Evolutionary conservation across 2,797 vertebrate genomes (phyloP), one percentile per base, ranked within the genome.

Genomic region (Mycteria americana): DNA sequence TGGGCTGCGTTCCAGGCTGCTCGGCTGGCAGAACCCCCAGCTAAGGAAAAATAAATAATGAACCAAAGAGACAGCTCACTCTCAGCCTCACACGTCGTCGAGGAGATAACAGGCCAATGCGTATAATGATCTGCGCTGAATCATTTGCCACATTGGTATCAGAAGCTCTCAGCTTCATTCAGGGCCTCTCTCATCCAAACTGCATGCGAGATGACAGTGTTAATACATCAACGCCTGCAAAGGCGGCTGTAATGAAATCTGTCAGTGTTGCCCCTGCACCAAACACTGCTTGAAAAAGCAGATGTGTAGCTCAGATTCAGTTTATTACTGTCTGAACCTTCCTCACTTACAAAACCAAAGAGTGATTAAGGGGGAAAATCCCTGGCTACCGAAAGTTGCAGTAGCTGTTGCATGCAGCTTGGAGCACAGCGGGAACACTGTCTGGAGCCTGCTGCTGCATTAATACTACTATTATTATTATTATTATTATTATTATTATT

Each of bases 251-350:
- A 95, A 91, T 74, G 85, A 93, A 97, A 96, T 82, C 95, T 92
- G 94, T 94, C 94, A 96, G 92, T 93, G 97, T 43, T 96, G 89
- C 89, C 85, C 90, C 93, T 94, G 87, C 85, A 97, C 91, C 92
- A 96, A 95, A 88, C 82, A 73, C 77, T 85, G 89, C 92, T 94
- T 96, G 93, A 95, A 95, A 93, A 96, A 89, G 93, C 93, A 96
- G 88, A 91, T 93, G 92, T 89, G 83, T 73, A 79, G 75, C 87
- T 87, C 78, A 93, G 93, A 94, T 92, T 93, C 81, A 89, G 85
- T 92, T 94, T 92, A 94, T 93, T 93, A 89, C 84, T 91, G 88
- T 85, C 92, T 84, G 89, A 91, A 80, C 48, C 67, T 51, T 85
- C 50, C 50, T 73, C 37, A 69, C 50, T 69, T 68, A 79, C 59